phyloP scores from a whole-genome alignment of 2,113 vertebrate species.

The Actinemys pallida region DNA sequence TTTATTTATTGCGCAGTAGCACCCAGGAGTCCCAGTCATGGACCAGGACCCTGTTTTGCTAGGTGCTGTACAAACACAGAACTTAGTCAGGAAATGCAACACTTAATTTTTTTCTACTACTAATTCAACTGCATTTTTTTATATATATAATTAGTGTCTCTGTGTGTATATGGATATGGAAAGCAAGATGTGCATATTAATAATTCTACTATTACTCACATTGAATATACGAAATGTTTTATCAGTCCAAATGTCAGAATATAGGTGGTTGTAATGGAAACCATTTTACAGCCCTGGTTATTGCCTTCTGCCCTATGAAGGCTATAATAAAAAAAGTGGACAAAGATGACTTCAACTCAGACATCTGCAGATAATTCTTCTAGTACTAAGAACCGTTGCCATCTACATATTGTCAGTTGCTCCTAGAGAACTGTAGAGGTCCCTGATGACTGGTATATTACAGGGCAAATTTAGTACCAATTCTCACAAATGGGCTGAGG shows the following conservation, averaged over 20 bases:
- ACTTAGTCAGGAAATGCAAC: not conserved
- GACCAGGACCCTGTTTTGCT: not conserved
- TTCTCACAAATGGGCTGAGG: not conserved
- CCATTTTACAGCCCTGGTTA: not conserved
- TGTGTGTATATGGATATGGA: not conserved
- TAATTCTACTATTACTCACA: not conserved
- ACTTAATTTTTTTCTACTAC: not conserved
- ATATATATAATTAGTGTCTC: not conserved
- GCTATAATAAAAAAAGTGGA: not conserved
- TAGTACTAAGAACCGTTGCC: not conserved
- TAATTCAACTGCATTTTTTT: not conserved
- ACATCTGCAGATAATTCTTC: not conserved
- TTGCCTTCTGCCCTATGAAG: not conserved
- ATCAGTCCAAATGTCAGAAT: not conserved
- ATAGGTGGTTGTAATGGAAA: not conserved
- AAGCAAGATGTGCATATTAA: not conserved
- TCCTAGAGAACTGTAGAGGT: not conserved
- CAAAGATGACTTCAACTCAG: not conserved
- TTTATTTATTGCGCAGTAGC: not conserved
- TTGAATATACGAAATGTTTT: not conserved
- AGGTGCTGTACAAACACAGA: not conserved
- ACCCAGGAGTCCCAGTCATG: not conserved
- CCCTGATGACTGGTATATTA: not conserved
- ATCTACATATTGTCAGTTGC: not conserved
- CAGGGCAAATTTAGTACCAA: not conserved